Evolutionary conservation across 1,140 invertebrate genomes (phyloP).

Genomic region (Zaprionus capensis): DNA sequence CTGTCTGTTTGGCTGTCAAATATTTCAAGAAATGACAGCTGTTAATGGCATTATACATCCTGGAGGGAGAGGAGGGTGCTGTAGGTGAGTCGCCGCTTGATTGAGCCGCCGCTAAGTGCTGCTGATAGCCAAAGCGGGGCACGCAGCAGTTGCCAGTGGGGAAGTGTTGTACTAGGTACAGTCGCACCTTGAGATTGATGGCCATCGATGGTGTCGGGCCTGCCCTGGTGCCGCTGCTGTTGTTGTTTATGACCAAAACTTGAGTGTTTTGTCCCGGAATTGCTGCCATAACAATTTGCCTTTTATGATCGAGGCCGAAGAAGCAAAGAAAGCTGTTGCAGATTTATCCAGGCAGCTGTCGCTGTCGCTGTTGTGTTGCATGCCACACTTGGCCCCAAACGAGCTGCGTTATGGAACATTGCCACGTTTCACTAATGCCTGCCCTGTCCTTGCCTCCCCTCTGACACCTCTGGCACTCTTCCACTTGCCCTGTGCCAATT

Average conservation of each 20-base stretch:
- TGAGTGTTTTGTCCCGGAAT: constrained; percentile 40
- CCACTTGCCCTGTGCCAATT: not conserved
- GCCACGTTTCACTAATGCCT: constrained; percentile 6
- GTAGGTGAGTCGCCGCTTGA: constrained; percentile 43
- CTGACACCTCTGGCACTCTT: not conserved
- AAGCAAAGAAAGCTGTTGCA: constrained; percentile 46
- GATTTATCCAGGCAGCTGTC: constrained; percentile 24
- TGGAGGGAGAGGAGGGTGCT: not conserved
- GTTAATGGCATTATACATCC: constrained; percentile 78
- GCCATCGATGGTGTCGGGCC: constrained; percentile 17
- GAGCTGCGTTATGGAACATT: constrained; percentile 39
- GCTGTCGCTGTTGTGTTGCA: constrained; percentile 14
- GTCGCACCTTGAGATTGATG: constrained; percentile 37
- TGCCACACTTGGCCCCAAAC: constrained; percentile 37
- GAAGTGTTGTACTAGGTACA: not conserved
- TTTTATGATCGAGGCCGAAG: constrained; percentile 46
- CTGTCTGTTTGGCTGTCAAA: constrained; percentile 66
- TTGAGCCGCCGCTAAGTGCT: constrained; percentile 40
- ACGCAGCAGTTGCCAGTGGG: not conserved
- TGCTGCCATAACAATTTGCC: constrained; percentile 54
- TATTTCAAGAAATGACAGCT: constrained; percentile 78
- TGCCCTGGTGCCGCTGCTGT: not conserved
- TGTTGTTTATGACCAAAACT: constrained; percentile 46
- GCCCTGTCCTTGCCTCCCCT: not conserved
- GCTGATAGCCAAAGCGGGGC: constrained; percentile 11